A percentile compares a stretch with the other conserved stretches of the same genome.
Evolutionary conservation across 2,797 vertebrate species (phyloP).

Genomic region (Lagocephalus sceleratus): DNA sequence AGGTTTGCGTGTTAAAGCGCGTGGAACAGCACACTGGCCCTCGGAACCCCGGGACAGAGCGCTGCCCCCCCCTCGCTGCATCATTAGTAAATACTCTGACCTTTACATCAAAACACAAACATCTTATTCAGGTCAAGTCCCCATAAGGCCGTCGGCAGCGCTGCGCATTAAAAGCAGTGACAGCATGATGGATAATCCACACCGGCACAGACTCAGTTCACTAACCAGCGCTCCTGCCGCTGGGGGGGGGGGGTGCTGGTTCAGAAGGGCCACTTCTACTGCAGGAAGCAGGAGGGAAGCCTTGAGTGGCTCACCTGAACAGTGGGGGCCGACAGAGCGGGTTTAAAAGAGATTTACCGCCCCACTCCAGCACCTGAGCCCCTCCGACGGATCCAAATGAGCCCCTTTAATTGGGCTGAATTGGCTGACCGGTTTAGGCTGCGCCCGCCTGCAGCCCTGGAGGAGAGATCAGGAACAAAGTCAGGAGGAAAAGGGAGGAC

Average conservation of each 20-base stretch:
- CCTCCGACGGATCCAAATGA: conserved; percentile 35
- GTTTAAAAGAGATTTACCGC: conserved; percentile 53
- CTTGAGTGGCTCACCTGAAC: too few relatives aligned
- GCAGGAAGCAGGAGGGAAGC: conserved; percentile 15
- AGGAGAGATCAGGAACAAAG: conserved; percentile 32
- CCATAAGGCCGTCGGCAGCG: conserved; percentile 35
- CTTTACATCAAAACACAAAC: conserved; percentile 62
- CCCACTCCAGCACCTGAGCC: conserved; percentile 40
- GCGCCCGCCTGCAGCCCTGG: conserved; percentile 31
- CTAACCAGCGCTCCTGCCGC: conserved; percentile 33
- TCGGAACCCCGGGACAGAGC: conserved; percentile 25
- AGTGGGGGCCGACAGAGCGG: too few relatives aligned
- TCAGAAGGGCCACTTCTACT: too few relatives aligned
- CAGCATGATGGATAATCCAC: conserved; percentile 69
- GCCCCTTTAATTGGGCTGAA: conserved; percentile 61
- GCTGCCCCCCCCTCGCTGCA: conserved; percentile 39
- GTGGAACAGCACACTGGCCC: conserved; percentile 1
- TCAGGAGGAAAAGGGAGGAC: conserved; percentile 3
- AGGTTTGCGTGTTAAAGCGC: too few relatives aligned
- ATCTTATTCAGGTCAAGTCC: conserved; percentile 62
- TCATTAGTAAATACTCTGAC: conserved; percentile 55
- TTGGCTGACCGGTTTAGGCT: conserved; percentile 52
- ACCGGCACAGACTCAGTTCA: conserved; percentile 29
- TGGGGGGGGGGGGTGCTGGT: conserved; percentile 9
- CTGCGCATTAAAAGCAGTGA: conserved; percentile 58